Conservation (phyloP, 2,888 invertebrate species). For the Amiota communis region DNA sequence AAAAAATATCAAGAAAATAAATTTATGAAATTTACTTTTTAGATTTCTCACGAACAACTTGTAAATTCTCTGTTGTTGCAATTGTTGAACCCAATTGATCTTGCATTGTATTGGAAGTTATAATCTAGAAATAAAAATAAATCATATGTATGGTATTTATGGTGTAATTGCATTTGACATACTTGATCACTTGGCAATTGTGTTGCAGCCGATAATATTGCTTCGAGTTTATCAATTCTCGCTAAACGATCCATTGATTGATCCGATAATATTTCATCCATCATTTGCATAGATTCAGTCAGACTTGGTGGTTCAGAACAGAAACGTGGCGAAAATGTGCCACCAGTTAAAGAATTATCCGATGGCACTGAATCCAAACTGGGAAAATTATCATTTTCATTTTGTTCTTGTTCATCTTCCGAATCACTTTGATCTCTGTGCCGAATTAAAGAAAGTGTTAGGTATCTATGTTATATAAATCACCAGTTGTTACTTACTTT, state of each 20-base stretch:
- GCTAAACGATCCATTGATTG: conserved; percentile 87
- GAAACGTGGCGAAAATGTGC: conserved; percentile 81
- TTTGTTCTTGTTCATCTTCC: conserved; percentile 81
- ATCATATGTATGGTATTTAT: not conserved
- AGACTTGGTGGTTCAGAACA: conserved; percentile 86
- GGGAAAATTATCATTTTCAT: conserved; percentile 81
- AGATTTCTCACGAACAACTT: conserved; percentile 71
- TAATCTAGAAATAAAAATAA: conserved; percentile 56
- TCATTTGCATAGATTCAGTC: conserved; percentile 91
- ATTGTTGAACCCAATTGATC: conserved; percentile 70
- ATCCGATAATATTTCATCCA: conserved; percentile 88
- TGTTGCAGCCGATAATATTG: conserved; percentile 86
- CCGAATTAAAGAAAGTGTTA: conserved; percentile 1
- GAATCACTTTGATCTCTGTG: conserved; percentile 81
- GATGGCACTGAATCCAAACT: conserved; percentile 87
- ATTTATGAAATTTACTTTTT: conserved; percentile 62
- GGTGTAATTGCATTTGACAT: conserved; percentile 13
- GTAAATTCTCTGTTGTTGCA: conserved; percentile 71
- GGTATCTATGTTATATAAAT: not conserved
- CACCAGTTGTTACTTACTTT: too few relatives aligned
- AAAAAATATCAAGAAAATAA: not conserved
- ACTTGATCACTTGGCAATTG: conserved; percentile 78
- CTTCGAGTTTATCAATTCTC: conserved; percentile 89
- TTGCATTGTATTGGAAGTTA: conserved; percentile 69
- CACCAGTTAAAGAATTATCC: conserved; percentile 77